Percentiles rank a stretch among this genome's conserved stretches.
phyloP scores from a whole-genome alignment of 2,888 invertebrate genomes.

The Eudasyphora cyanicolor region DNA sequence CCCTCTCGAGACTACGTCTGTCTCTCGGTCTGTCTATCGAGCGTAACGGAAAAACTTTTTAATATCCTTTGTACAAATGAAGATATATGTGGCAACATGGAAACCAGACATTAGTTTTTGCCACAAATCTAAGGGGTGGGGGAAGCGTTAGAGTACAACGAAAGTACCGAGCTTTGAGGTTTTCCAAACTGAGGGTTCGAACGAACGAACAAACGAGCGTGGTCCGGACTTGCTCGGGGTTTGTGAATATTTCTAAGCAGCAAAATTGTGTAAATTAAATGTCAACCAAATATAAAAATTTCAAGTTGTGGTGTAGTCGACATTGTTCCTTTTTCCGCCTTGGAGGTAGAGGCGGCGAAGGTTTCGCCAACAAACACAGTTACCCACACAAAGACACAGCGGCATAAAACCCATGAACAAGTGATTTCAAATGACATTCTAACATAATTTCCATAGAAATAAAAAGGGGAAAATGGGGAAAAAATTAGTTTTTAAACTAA shows the following conservation, averaged over 20 bases:
- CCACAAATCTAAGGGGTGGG: constrained; percentile 20
- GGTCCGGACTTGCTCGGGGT: not conserved
- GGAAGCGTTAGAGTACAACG: not conserved
- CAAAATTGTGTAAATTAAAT: constrained; percentile 65
- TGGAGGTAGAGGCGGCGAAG: not conserved
- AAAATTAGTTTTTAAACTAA: not conserved
- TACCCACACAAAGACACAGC: too few relatives aligned
- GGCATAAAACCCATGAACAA: not conserved
- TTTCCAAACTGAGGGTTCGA: not conserved
- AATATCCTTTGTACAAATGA: constrained; percentile 36
- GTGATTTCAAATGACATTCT: constrained; percentile 15
- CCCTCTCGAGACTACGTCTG: constrained; percentile 9
- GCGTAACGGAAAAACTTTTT: constrained; percentile 37
- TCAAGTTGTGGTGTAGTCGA: not conserved
- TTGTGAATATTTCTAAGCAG: constrained; percentile 46
- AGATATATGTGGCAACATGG: constrained; percentile 36
- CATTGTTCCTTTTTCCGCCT: not conserved
- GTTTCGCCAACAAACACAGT: not conserved
- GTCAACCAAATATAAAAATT: constrained; percentile 51
- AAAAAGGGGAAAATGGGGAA: not conserved
- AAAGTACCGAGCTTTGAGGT: not conserved
- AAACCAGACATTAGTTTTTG: constrained; percentile 31
- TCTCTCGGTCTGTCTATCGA: constrained; percentile 27
- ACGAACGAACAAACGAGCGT: not conserved
- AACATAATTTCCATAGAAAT: constrained; percentile 5